Base-by-base conservation (phyloP, 2,113 vertebrate species). In the Chionomys nivalis region DNA sequence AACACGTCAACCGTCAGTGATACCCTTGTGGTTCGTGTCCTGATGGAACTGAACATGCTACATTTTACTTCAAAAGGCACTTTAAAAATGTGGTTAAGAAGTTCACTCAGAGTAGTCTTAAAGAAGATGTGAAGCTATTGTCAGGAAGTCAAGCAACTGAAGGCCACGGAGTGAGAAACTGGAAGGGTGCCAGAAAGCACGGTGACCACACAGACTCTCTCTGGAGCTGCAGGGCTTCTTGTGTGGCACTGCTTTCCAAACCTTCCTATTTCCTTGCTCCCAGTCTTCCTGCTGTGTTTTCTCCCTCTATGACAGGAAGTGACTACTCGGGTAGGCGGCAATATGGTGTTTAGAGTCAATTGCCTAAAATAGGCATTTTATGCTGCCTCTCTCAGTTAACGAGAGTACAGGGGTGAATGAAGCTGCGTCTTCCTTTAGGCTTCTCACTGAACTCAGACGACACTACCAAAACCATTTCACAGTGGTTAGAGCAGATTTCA, bases 61-160 rank as follows among this genome's bases (percentile, higher is more conserved):
- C 10, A 13, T n/a, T 63, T 83, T 61, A 28, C 55, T 87, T 94
- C 13, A 83, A 61, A 78, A 91, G 14, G 6, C 26, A 13, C 78
- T 83, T 78, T 3, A 58, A 87, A 75, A 83, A 63, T 75, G 55
- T 1, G 26, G 72, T 26, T 42, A n/a, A 10, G 78, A 33, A 16
- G 58, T 44, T 26, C n/a, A 26, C 83, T 92, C 17, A 72, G 55
- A 44, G 24, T 17, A 70, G 31, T 39, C 42, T 82, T 77, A 78
- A 68, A 68, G 7, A 42, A 94, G 83, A 81, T 52, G 10, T 47
- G 19, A 73, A 31, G 52, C 14, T 42, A 23, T 78, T 65, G 16
- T 73, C 76, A 66, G 39, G 86, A 82, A 82, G 82, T 39, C 66
- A 95, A 90, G 63, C 92, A 76, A 28, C 2, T n/a, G 14, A 76